Percentiles rank a stretch among this genome's conserved stretches.
Conservation (phyloP, 1,140 invertebrate genomes). For the Vanessa tameamea region DNA sequence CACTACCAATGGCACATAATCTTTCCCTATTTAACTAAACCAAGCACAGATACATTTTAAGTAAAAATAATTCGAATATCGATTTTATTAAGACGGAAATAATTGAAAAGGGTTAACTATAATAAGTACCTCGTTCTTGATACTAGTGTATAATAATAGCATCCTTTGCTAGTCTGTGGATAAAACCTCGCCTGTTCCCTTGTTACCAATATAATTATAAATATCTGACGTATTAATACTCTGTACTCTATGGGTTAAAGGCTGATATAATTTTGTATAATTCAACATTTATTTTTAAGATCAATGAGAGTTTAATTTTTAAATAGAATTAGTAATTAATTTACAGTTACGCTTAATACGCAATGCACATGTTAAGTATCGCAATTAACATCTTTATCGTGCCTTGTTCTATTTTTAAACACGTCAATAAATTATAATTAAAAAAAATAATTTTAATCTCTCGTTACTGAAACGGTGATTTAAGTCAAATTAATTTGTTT, state of each 20-base stretch:
- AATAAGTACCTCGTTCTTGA: background rate
- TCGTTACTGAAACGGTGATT: no score
- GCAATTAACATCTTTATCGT: background rate
- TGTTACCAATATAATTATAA: no score
- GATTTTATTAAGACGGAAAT: background rate
- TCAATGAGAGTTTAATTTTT: no score
- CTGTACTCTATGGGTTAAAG: no score
- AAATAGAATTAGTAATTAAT: background rate
- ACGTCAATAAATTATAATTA: background rate
- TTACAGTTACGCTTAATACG: background rate
- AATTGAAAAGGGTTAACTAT: background rate
- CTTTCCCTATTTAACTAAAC: slow-evolving; percentile 4
- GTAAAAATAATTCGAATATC: background rate
- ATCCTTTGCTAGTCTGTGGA: no score
- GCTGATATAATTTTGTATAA: no score
- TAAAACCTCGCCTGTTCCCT: no score
- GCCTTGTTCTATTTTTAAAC: background rate
- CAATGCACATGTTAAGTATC: background rate
- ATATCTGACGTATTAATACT: no score
- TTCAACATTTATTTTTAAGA: no score
- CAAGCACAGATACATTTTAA: background rate
- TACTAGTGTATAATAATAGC: no score
- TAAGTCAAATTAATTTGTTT: no score
- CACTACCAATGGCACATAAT: slow-evolving; percentile 16
- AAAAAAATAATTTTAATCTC: no score